Evolutionary conservation across 2,888 invertebrate species (phyloP).

Genomic region (Chrysopilus asiliformis): DNA sequence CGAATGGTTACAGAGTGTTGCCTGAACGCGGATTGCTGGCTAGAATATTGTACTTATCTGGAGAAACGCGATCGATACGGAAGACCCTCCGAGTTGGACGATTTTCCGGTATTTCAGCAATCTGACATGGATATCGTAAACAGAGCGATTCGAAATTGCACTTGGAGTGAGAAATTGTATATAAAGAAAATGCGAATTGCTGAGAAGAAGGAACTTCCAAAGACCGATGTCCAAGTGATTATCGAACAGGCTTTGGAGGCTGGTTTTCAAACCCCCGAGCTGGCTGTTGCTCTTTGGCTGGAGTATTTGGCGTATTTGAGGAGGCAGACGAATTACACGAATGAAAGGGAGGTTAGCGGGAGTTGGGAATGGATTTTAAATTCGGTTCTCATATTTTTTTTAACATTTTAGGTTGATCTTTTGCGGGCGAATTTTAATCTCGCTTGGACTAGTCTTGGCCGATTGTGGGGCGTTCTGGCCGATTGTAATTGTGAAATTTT

Average conservation of each 20-base stretch:
- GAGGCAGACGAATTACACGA: conserved; percentile 40
- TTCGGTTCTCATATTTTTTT: conserved; percentile 1
- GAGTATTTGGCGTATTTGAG: conserved; percentile 66
- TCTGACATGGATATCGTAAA: conserved; percentile 42
- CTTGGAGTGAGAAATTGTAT: conserved; percentile 64
- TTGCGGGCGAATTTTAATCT: conserved; percentile 51
- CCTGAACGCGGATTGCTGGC: conserved; percentile 38
- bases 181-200: conserved; percentile 48
- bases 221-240: conserved; percentile 36
- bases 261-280: conserved; percentile 28
- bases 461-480: conserved; percentile 48
- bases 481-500: conserved; percentile 62
- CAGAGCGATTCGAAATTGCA: conserved; percentile 63
- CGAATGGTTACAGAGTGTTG: conserved; percentile 46
- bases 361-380: neutral
- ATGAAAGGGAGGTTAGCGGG: conserved; percentile 31
- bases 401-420: conserved; percentile 31
- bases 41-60: conserved; percentile 34
- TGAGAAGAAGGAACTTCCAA: conserved; percentile 44
- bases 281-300: conserved; percentile 44
- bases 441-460: conserved; percentile 58
- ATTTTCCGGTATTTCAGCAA: conserved; percentile 26
- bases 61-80: conserved; percentile 22
- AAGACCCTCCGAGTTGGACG: conserved; percentile 19
- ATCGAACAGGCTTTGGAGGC: conserved; percentile 22